Conservation (phyloP, 1,140 invertebrate species). For the Callitettix versicolor region DNA sequence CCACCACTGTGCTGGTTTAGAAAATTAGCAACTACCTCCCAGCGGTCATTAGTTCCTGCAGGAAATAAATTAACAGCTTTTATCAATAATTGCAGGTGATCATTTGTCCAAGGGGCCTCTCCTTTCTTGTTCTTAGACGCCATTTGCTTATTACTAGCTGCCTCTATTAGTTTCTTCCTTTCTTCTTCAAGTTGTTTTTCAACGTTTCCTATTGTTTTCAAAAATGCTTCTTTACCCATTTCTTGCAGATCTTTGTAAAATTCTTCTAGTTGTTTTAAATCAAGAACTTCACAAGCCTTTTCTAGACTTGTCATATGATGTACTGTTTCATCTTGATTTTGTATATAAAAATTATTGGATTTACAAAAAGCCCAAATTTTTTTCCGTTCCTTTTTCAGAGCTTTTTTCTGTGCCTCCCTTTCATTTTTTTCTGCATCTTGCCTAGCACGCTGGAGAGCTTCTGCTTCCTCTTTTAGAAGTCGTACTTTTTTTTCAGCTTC, state of each 20-base stretch:
- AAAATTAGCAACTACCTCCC: conserved; percentile 94
- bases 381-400: conserved; percentile 78
- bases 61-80: conserved; percentile 95
- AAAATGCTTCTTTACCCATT: conserved; percentile 51
- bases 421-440: conserved; percentile 77
- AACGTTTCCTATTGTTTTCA: conserved; percentile 36
- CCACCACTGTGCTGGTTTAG: conserved; percentile 76
- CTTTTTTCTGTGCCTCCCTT: conserved; percentile 70
- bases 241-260: conserved; percentile 59
- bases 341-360: conserved; percentile 75
- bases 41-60: conserved; percentile 87
- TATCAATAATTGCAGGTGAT: conserved; percentile 79
- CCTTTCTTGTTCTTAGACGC: conserved; percentile 22
- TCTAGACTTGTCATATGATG: conserved; percentile 81
- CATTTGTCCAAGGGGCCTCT: conserved; percentile 57
- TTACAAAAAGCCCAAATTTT: conserved; percentile 74
- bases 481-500: conserved; percentile 55
- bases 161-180: conserved; percentile 42
- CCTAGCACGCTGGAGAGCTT: conserved; percentile 66
- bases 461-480: conserved; percentile 69
- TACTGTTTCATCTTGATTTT: conserved; percentile 60
- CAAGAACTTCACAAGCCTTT: conserved; percentile 75
- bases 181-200: conserved; percentile 68
- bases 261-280: conserved; percentile 45
- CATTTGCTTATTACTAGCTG: conserved; percentile 34